Base-by-base conservation (phyloP, 2,113 vertebrate genomes). In the Elephantulus edwardii region DNA sequence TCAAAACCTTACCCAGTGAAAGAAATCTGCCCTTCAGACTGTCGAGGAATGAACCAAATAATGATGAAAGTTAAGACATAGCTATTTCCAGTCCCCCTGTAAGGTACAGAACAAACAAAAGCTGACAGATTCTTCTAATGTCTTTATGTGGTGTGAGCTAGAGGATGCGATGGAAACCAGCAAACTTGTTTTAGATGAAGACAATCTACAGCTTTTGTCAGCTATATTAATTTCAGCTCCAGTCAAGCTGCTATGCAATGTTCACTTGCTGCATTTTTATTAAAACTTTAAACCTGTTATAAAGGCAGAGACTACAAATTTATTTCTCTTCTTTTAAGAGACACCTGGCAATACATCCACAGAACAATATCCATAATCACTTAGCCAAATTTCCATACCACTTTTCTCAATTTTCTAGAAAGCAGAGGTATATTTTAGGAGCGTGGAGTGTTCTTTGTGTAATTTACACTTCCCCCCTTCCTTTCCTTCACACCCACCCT, bases 321-420 rank as follows among this genome's bases (percentile, higher is more conserved):
- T 62, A 56, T 42, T 74, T 87, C 46, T 84, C 42, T 81, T 71
- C 92, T 52, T n/a, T 75, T 71, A 71, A 86, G 66, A 80, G 79
- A 93, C 68, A 87, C 93, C 91, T 93, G 86, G 86, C 83, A 66
- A 84, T 60, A 30, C 2, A 3, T 76, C 86, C 75, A 30, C 91
- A 85, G 91, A 93, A 90, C 74, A 84, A 84, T 84, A 60, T n/a
- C 74, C 91, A 52, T 85, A 66, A 89, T 93, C 78, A 91, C 19
- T 62, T 42, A n/a, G 64, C 60, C 68, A 11, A 20, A 93, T 78
- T 78, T 90, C 86, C 86, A 62, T 54, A 52, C 62, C 83, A 78
- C 48, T 48, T 81, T 38, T 70, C 91, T 81, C 77, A 38, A 8
- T 83, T 83, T 80, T 87, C 89, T 52, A 28, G 60, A 77, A 48